Base-by-base conservation (phyloP, 2,888 invertebrate genomes). In the Auanema freiburgensis region DNA sequence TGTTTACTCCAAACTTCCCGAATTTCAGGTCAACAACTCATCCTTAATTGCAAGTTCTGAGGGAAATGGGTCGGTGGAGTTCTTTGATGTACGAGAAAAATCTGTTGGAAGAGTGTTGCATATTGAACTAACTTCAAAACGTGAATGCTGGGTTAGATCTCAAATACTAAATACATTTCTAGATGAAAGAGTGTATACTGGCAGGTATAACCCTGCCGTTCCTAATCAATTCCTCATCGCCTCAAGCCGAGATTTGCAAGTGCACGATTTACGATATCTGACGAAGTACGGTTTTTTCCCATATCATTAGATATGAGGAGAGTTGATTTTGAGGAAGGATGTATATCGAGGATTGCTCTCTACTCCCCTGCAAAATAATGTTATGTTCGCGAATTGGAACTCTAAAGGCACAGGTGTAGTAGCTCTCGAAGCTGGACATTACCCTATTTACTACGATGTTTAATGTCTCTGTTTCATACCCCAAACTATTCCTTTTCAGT, bases 191-290 rank as follows among this genome's bases (percentile, higher is more conserved):
- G 21, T 53, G n/a, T 23, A 23, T 23, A 25, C 53, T 10, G 53
- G 18, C 5, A 24, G 16, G 24, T 53, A 23, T 44, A 61, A 70
- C 57, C 70, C 67, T 24, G 41, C 23, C 10, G 25, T 56, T 1
- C 51, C 67, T 1, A 55, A 46, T 16, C 44, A 67, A 1, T 11
- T 67, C 2, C 59, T 65, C 11, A 43, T 56, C 12, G 50, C 50
- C 5, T 21, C 21, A 50, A 50, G 21, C 21, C 11, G 33, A 1
- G 67, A 65, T 5, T 59, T 66, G 1, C 18, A 46, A 12, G 52
- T 70, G 5, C 63, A 52, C 41, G 70, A 70, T 40, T 23, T 63
- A 3, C 43, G 70, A 23, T 53, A 52, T 33, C n/a, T 50, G 0
- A n/a, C 14, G 6, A 40, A 5, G 67, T 63, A 18, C 11, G 59